phyloP scores from a whole-genome alignment of 2,888 invertebrate genomes.

The Syrphus vitripennis region DNA sequence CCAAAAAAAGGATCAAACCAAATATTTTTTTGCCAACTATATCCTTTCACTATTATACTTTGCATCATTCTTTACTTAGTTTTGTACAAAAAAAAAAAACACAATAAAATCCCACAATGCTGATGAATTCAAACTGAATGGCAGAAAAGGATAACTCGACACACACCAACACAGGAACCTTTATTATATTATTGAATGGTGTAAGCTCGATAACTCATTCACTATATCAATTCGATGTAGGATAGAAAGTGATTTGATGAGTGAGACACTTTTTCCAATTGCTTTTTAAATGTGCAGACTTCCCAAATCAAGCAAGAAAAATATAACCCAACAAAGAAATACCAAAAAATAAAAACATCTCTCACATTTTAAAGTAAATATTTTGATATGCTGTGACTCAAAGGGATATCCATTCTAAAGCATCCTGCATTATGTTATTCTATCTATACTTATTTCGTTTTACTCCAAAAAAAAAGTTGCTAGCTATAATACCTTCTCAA shows the following conservation, averaged over 20 bases:
- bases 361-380: slow-evolving; percentile 59
- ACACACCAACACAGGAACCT: slow-evolving; percentile 8
- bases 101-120: slow-evolving; percentile 40
- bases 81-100: slow-evolving; percentile 28
- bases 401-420: slow-evolving; percentile 30
- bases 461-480: too few species aligned
- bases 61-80: not conserved
- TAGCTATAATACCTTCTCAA: too few species aligned
- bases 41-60: not conserved
- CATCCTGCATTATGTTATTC: slow-evolving; percentile 25
- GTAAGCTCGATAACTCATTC: slow-evolving; percentile 37
- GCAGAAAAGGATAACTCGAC: not conserved
- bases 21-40: not conserved
- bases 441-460: too few species aligned
- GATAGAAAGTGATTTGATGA: slow-evolving; percentile 63
- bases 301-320: slow-evolving; percentile 11
- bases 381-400: slow-evolving; percentile 64
- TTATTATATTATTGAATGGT: slow-evolving; percentile 62
- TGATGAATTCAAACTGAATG: not conserved
- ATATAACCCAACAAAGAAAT: not conserved
- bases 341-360: not conserved
- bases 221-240: slow-evolving; percentile 54
- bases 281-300: slow-evolving; percentile 36
- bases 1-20: too few species aligned
- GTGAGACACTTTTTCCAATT: slow-evolving; percentile 61